Percentiles rank a stretch among this genome's conserved stretches.
These are phyloP conservation scores for Grallaria varia DNA, from an alignment of 2,113 vertebrate species.

Conservation along the genomic window DNA sequence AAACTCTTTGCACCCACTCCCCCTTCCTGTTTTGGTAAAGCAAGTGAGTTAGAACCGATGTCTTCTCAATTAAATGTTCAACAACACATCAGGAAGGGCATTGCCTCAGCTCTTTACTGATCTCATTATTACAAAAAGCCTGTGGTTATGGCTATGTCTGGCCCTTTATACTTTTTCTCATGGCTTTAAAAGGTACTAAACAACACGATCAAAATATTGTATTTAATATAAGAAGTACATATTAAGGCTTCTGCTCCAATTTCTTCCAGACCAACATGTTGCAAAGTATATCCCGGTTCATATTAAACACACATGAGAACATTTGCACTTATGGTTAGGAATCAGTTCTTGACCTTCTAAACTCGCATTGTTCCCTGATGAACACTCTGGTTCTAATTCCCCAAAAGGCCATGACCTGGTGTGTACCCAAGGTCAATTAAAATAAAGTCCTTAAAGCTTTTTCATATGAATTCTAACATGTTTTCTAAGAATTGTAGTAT, in stretches of 20 bases:
- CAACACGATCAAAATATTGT: neutral
- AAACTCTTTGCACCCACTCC: conserved; percentile 24
- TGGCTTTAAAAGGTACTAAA: neutral
- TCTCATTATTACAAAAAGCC: conserved; percentile 20
- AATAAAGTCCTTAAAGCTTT: conserved; percentile 56
- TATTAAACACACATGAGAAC: conserved; percentile 43
- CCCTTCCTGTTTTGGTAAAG: conserved; percentile 48
- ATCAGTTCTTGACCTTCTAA: conserved; percentile 51
- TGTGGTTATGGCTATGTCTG: neutral
- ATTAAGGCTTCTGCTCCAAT: neutral
- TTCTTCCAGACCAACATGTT: conserved; percentile 35
- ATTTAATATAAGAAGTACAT: neutral
- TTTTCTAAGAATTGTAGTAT: conserved; percentile 22
- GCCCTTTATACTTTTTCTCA: neutral
- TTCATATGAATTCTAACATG: conserved; percentile 34
- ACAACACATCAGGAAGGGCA: neutral
- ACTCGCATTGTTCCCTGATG: conserved; percentile 41
- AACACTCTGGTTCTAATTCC: conserved; percentile 37
- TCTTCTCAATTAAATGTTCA: conserved; percentile 46
- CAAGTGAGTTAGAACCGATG: conserved; percentile 29
- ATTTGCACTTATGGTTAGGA: conserved; percentile 35
- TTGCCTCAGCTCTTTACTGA: conserved; percentile 41
- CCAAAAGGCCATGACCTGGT: conserved; percentile 40
- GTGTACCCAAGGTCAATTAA: conserved; percentile 47
- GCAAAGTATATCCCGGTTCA: conserved; percentile 29